Evolutionary conservation across 2,797 vertebrate genomes (phyloP), one percentile per base, ranked within the genome.

Genomic region (Protonibea diacanthus): DNA sequence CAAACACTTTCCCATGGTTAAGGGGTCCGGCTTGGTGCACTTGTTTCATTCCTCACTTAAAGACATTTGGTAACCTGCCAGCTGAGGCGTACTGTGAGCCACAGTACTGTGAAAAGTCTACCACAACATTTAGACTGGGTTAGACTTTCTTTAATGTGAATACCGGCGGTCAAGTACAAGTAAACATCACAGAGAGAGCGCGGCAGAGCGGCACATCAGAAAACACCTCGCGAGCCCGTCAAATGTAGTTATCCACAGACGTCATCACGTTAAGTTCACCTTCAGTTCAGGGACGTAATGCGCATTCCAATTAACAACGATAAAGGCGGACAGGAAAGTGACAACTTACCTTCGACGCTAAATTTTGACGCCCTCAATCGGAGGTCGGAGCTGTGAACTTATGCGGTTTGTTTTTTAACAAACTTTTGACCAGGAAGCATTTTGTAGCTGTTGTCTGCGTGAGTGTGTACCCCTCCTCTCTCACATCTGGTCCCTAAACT

Each of bases 201-300:
- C 29, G 2, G 51, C 74, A 25, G 25, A 25, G 12, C 27, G 14
- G 29, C 44, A 11, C 2, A 29, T 29, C 42, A 45, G 8, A 49
- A 58, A 51, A 42, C 44, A 5, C 40, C 25, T 5, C 17, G 25
- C 2, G 56, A 60, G 3, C 25, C 58, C 63, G 21, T 72, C 76
- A 53, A 59, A 62, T 29, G 33, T 2, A 49, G 33, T 48, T 62
- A 44, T 63, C 20, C 53, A 5, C 67, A 49, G 75, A 89, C 85
- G 88, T 91, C 88, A 91, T 91, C 85, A 91, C 88, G 86, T 21
- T 18, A 53, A 74, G 80, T 89, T 88, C 88, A 80, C 51, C 51
- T 29, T 23, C 52, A 48, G 84, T 80, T 81, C 83, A 74, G 10
- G 27, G 66, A 83, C 81, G 85, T 75, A 38, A 61, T 2, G 49